Percentiles rank a stretch among this genome's conserved stretches.
phyloP scores from a whole-genome alignment of 2,888 invertebrate species.

The Diarsia mendica region DNA sequence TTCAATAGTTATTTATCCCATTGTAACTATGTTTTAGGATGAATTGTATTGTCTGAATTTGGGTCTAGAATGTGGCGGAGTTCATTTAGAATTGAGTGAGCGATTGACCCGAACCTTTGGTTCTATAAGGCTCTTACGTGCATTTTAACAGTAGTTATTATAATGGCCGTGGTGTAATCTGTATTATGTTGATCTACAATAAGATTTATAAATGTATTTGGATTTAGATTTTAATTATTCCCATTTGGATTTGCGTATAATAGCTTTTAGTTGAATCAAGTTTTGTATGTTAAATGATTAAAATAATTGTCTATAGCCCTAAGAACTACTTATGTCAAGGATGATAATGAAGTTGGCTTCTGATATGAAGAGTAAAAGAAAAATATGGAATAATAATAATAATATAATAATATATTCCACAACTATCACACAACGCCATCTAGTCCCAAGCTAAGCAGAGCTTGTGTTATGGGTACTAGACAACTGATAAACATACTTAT shows the following conservation, averaged over 20 bases:
- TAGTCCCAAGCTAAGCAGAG: too few relatives aligned
- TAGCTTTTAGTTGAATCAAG: slow-evolving; percentile 9
- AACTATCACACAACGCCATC: too few relatives aligned
- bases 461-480: too few relatives aligned
- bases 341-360: too few relatives aligned
- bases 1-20: slow-evolving; percentile 83
- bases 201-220: slow-evolving; percentile 43
- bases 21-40: slow-evolving; percentile 82
- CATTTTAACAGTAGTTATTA: slow-evolving; percentile 45
- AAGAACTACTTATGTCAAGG: too few relatives aligned
- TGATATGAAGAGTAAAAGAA: too few relatives aligned
- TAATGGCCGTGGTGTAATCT: slow-evolving; percentile 54
- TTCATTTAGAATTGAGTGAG: slow-evolving; percentile 68
- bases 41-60: slow-evolving; percentile 73
- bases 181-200: slow-evolving; percentile 49
- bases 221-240: slow-evolving; percentile 47
- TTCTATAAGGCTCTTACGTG: slow-evolving; percentile 44
- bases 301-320: not conserved
- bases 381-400: too few relatives aligned
- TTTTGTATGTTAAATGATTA: not conserved
- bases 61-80: slow-evolving; percentile 70
- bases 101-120: slow-evolving; percentile 71
- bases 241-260: slow-evolving; percentile 41
- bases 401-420: too few relatives aligned
- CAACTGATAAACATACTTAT: too few relatives aligned